Evolutionary conservation across 2,797 vertebrate species (phyloP).

Genomic region (Pteropus rufus): DNA sequence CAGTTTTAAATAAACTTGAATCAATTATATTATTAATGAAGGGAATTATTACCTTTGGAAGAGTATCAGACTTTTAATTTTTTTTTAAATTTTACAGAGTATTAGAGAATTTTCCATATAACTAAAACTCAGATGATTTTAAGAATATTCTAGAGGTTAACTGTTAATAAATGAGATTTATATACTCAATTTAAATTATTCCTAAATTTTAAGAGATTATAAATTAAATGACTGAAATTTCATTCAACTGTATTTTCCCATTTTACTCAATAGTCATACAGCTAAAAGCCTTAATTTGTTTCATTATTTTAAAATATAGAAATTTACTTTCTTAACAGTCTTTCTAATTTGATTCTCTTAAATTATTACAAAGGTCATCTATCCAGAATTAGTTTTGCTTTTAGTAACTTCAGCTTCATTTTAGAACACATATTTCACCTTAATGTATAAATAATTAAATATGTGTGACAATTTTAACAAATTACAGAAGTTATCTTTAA

Average conservation of each 20-base stretch:
- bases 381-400: background rate
- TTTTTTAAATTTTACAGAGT: background rate
- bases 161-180: background rate
- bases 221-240: background rate
- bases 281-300: background rate
- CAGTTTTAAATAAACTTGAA: conserved; percentile 9
- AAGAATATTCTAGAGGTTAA: background rate
- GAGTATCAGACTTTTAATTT: background rate
- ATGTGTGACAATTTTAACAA: background rate
- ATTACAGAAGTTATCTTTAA: background rate
- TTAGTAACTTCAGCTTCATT: background rate
- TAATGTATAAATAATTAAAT: conserved; percentile 24
- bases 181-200: background rate
- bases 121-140: conserved; percentile 7
- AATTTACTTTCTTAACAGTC: background rate
- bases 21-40: background rate
- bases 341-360: background rate
- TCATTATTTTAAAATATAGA: background rate
- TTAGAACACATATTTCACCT: background rate
- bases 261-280: background rate
- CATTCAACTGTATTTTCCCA: background rate
- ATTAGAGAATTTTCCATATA: background rate
- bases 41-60: conserved; percentile 1
- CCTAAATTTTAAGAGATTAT: background rate
- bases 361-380: background rate